Evolutionary conservation across 2,113 vertebrate genomes (phyloP).

Genomic region (Festucalex cinctus): DNA sequence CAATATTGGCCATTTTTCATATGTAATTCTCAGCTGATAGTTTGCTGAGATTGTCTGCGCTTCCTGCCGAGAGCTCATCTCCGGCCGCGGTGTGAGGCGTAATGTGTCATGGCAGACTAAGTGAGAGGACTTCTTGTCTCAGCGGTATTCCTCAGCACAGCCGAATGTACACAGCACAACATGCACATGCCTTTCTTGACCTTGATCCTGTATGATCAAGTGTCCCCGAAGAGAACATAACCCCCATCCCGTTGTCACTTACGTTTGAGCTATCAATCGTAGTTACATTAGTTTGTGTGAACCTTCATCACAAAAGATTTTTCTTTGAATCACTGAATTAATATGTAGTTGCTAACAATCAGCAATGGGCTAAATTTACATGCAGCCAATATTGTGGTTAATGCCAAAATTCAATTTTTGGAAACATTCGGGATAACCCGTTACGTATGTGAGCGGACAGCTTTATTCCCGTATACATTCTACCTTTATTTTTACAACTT

Average conservation of each 20-base stretch:
- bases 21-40: constrained; percentile 6
- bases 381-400: too few relatives aligned
- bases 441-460: too few relatives aligned
- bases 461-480: too few relatives aligned
- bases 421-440: too few relatives aligned
- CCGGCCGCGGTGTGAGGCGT: constrained; percentile 27
- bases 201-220: constrained; percentile 50
- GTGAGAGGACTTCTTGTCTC: constrained; percentile 57
- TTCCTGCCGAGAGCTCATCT: constrained; percentile 53
- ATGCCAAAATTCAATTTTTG: too few relatives aligned
- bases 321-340: neutral
- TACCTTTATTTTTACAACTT: too few relatives aligned
- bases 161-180: constrained; percentile 27
- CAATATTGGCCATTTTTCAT: neutral
- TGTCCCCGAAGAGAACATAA: constrained; percentile 22
- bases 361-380: too few relatives aligned
- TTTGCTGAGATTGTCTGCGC: constrained; percentile 62
- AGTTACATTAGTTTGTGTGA: neutral
- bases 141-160: constrained; percentile 19
- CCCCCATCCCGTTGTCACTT: constrained; percentile 14
- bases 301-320: neutral
- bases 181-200: constrained; percentile 30
- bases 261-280: neutral
- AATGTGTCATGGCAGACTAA: constrained; percentile 33
- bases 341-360: too few relatives aligned